Conservation (phyloP, 2,888 invertebrate genomes). For the Choristoneura rosaceana region DNA sequence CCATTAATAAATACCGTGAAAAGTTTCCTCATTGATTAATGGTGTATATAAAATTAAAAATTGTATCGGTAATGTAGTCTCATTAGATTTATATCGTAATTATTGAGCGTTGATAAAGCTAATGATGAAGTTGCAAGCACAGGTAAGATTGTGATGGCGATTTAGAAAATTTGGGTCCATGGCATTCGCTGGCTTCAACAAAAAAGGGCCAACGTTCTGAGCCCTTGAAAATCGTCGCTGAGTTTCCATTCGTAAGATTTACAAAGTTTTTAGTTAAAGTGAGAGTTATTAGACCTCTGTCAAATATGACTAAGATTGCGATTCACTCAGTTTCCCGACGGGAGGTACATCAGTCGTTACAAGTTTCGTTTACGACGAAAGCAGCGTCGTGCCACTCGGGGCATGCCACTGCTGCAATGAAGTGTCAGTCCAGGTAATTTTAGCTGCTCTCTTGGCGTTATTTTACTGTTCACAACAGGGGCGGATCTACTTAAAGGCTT, state of each 20-base stretch:
- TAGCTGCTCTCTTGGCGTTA: not conserved
- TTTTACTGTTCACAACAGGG: no score
- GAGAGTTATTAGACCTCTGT: not conserved
- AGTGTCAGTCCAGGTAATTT: not conserved
- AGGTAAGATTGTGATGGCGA: slow-evolving; percentile 17
- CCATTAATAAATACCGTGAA: no score
- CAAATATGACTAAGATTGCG: not conserved
- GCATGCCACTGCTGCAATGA: not conserved
- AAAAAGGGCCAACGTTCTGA: slow-evolving; percentile 20
- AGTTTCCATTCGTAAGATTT: not conserved
- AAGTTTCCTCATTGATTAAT: no score
- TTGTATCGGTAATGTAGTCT: no score
- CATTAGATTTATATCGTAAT: no score
- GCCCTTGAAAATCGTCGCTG: not conserved
- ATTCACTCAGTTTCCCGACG: slow-evolving; percentile 2
- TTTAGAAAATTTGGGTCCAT: slow-evolving; percentile 6
- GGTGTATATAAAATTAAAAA: no score
- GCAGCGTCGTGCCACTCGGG: slow-evolving; percentile 7
- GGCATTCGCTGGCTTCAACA: slow-evolving; percentile 22
- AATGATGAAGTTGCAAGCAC: not conserved
- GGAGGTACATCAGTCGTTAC: not conserved
- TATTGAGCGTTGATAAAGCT: no score
- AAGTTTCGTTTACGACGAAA: slow-evolving; percentile 18
- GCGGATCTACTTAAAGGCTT: no score
- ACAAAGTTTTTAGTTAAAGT: not conserved